Conservation (phyloP, 2,888 invertebrate species). For the Tipula vernalis region DNA sequence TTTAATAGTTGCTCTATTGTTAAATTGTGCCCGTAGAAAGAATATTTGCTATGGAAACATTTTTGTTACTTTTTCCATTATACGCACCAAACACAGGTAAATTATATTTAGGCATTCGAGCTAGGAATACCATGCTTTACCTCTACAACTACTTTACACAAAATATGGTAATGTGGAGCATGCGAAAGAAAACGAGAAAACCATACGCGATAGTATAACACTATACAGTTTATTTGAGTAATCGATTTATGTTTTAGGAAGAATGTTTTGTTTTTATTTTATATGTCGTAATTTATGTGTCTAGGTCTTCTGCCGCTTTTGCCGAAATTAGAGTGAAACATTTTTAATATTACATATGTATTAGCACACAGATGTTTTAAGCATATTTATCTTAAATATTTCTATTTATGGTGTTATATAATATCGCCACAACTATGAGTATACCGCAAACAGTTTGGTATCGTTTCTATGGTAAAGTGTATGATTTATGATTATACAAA, state of each 20-base stretch:
- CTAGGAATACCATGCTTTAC: not conserved
- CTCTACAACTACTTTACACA: not conserved
- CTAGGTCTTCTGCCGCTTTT: not conserved
- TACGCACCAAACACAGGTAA: not conserved
- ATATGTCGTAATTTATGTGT: not conserved
- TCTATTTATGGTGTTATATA: not conserved
- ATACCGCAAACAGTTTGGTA: not conserved
- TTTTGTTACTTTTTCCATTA: not conserved
- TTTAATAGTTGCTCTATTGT: not conserved
- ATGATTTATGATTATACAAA: not conserved
- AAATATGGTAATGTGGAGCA: not conserved
- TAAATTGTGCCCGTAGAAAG: not conserved
- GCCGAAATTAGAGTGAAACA: not conserved
- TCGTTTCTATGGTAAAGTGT: not conserved
- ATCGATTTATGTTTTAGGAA: not conserved
- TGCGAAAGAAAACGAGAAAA: not conserved
- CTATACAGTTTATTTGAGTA: not conserved
- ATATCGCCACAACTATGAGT: not conserved
- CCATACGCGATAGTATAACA: not conserved
- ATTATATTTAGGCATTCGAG: not conserved
- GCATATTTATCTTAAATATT: not conserved
- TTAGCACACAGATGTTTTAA: not conserved
- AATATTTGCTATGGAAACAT: not conserved
- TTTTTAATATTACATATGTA: not conserved
- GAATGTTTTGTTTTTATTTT: not conserved